Evolutionary conservation across 2,888 invertebrate species (phyloP), one percentile per base, ranked within the genome.

Genomic region (Luperina nickerlii): DNA sequence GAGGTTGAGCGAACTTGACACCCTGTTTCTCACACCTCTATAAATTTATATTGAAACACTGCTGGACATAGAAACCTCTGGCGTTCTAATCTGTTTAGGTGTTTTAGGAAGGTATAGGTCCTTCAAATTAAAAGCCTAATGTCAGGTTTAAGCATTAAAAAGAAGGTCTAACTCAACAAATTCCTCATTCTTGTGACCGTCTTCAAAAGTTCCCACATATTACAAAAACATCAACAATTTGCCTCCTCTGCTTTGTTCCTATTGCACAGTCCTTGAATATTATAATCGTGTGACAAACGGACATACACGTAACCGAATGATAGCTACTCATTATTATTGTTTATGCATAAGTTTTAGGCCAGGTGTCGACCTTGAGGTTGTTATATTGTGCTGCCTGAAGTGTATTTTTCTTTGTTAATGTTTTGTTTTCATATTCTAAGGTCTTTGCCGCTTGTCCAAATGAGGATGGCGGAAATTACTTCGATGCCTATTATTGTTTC

Each of bases 251-350:
- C 65, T 57, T 79, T 74, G 73, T 84, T 84, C 60, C 84, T 79
- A n/a, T 13, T 48, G 51, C 80, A n/a, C 65, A 74, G 80, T 88
- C 86, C 88, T 88, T 88, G 88, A 81, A 76, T 74, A 78, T 57
- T 57, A 79, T 82, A 84, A 85, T 89, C 77, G 78, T 87, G 79
- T 85, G 85, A 87, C 82, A 89, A 54, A 85, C 78, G 62, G 8
- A 83, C 82, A 79, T 51, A 88, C 85, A 65, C 83, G 68, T 74
- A 67, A 79, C 65, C 6, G 83, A 81, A 87, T 67, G 77, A 80
- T 74, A 68, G 57, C 71, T 78, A 54, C 60, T 84, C 0, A 79
- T 80, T 88, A 70, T 76, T 79, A 66, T 82, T 88, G 83, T 84
- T 45, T 81, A 77, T 83, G 81, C 73, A 66, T 74, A 84, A 18